phyloP scores from a whole-genome alignment of 1,140 invertebrate species.

The Trachelipus rathkii region DNA sequence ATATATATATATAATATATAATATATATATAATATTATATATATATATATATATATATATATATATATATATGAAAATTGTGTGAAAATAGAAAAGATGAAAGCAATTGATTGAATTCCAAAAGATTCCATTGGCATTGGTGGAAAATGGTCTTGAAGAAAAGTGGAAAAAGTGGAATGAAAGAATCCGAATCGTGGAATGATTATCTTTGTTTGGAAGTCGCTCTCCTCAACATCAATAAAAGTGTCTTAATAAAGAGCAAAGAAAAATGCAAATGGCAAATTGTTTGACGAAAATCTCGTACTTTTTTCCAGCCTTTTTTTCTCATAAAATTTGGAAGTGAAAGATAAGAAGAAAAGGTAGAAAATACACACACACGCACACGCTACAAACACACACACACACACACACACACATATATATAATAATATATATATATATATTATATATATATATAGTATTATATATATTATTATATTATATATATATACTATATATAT shows the following conservation, averaged over 20 bases:
- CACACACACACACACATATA: no score
- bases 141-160: background rate
- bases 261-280: conserved; percentile 8
- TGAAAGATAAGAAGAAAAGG: no score
- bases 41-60: conserved; percentile 11
- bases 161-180: background rate
- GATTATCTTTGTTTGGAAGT: conserved; percentile 10
- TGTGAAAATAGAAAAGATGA: background rate
- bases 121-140: background rate
- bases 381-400: no score
- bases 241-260: background rate
- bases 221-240: background rate
- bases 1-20: no score
- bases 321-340: no score
- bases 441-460: no score
- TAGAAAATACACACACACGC: no score
- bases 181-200: background rate
- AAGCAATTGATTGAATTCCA: conserved; percentile 3
- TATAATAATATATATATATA: no score
- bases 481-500: no score
- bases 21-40: background rate
- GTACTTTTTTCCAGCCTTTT: background rate
- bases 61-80: conserved; percentile 1
- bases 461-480: no score
- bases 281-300: conserved; percentile 5